phyloP scores from a whole-genome alignment of 1,140 invertebrate species.

The Leptinotarsa undecemlineata region DNA sequence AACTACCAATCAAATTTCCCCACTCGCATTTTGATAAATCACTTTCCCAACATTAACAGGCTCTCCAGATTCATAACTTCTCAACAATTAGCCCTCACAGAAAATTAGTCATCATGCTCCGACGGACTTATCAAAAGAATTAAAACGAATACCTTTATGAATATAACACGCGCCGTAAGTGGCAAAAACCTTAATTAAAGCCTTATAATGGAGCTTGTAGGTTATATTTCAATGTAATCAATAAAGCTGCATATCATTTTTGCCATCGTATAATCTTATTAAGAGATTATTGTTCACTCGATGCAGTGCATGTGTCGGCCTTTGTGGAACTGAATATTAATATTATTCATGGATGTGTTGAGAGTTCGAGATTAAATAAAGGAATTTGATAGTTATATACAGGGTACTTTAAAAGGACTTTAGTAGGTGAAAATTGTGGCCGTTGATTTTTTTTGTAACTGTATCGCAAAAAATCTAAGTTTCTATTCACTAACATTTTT shows the following conservation, averaged over 20 bases:
- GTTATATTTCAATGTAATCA: conserved; percentile 1
- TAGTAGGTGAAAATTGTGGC: too few species aligned
- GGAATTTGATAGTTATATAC: background rate
- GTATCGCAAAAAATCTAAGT: too few species aligned
- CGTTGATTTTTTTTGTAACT: too few species aligned
- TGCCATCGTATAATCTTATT: conserved; percentile 4
- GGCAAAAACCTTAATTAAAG: background rate
- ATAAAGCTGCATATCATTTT: conserved; percentile 8
- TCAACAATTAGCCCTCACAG: too few species aligned
- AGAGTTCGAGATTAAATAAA: background rate
- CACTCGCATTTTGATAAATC: conserved; percentile 33
- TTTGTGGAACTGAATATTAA: conserved; percentile 4
- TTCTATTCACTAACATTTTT: too few species aligned
- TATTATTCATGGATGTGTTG: background rate
- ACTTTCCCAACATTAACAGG: background rate
- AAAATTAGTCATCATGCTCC: background rate
- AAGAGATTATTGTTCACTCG: conserved; percentile 1
- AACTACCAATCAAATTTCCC: conserved; percentile 32
- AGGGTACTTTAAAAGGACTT: too few species aligned
- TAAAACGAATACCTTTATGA: conserved; percentile 1
- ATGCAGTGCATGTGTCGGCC: background rate
- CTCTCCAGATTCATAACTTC: too few species aligned
- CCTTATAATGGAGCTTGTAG: background rate
- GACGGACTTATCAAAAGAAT: background rate
- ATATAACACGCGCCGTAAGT: background rate